These are phyloP conservation scores for Coturnix japonica DNA, from an alignment of 2,113 vertebrate genomes.

Conservation along the genomic window DNA sequence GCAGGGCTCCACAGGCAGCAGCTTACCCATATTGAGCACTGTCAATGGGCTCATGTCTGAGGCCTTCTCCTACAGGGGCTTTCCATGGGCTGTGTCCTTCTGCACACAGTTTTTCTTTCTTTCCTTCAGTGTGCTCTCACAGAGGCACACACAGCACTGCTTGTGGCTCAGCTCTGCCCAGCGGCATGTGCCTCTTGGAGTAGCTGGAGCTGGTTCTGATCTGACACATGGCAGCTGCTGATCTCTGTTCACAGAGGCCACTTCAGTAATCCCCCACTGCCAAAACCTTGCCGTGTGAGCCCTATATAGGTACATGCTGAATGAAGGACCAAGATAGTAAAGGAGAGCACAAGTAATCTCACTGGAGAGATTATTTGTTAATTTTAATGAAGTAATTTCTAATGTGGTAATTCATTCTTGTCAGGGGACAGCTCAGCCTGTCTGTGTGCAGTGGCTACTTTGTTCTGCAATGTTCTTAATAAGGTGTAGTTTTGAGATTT, in stretches of 20 bases:
- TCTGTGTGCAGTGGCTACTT: accelerated
- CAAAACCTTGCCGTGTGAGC: neutral
- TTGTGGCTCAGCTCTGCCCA: neutral
- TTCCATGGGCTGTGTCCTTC: neutral
- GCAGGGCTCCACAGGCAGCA: no score
- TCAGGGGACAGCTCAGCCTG: neutral
- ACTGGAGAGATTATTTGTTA: neutral
- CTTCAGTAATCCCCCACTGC: neutral
- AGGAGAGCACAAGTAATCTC: neutral
- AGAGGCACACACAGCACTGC: neutral
- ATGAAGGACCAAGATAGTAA: neutral
- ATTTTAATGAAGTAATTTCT: neutral
- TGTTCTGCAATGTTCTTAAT: neutral
- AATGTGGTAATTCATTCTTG: neutral
- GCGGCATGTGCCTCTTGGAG: neutral
- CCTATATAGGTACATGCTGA: neutral
- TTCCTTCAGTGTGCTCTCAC: neutral
- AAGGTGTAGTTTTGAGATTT: neutral
- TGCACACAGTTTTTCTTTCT: neutral
- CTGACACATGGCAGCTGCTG: neutral
- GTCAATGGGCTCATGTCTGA: no score
- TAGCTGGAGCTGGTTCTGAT: neutral
- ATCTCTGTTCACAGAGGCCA: neutral
- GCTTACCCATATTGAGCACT: no score
- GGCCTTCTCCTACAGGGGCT: neutral